Base-by-base conservation (phyloP, 2,888 invertebrate genomes). In the Poecilus cupreus region DNA sequence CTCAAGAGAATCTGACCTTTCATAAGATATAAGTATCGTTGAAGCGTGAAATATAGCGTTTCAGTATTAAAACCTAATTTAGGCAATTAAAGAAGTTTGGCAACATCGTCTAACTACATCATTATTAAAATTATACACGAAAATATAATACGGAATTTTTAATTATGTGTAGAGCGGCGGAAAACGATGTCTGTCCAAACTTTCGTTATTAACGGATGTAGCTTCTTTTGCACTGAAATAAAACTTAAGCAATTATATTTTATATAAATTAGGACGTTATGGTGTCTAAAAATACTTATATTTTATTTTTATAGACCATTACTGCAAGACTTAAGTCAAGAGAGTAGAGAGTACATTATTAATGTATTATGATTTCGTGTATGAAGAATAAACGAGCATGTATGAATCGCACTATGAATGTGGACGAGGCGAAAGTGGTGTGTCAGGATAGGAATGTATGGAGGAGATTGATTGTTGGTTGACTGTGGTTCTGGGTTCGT, bases 231-330 rank as follows among this genome's bases (percentile, higher is more conserved):
- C 22, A n/a, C n/a, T 60, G 11, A 60, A 26, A 60, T 60, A 26
- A 60, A 60, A 60, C 60, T 60, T 60, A 26, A 24, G 26, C 60
- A 60, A 60, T 60, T 60, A 60, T 60, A 60, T 60, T 60, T 60
- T 26, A 60, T 60, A 60, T 60, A 24, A 60, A 60, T 60, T 60
- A 60, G 26, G n/a, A 20, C n/a, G 13, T 26, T 8, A 18, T 22
- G 20, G 18, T 18, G 22, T 18, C 16, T 49, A 8, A 43, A 43
- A 43, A 11, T n/a, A 11, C 26, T 60, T n/a, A 57, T 57, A 24
- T 24, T 11, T n/a, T 60, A 60, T 60, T 26, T 60, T 13, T 60
- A 60, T 60, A 24, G 60, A 26, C 22, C 60, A 60, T 60, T 60
- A 60, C 24, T 11, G 26, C 6, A 24, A 2, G 22, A 10, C 22